Evolutionary conservation across 2,888 invertebrate species (phyloP).

Genomic region (Hipparchia sbordonii): DNA sequence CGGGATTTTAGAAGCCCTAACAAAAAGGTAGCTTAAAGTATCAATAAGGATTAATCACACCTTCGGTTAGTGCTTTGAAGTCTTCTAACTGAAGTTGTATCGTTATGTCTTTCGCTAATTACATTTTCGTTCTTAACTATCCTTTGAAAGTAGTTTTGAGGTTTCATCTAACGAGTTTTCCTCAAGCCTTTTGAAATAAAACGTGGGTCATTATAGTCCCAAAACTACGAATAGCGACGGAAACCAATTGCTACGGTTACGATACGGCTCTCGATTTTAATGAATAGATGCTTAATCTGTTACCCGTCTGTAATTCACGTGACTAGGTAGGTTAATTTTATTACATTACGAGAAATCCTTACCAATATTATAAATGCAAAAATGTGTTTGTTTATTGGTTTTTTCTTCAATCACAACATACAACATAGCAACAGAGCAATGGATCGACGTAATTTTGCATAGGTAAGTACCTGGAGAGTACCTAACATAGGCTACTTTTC

Average conservation of each 20-base stretch:
- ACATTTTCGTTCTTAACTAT: background rate
- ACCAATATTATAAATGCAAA: too few species aligned
- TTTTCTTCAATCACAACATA: too few species aligned
- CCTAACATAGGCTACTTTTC: too few species aligned
- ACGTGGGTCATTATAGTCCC: background rate
- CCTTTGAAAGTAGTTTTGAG: slow-evolving; percentile 1
- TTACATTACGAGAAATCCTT: too few species aligned
- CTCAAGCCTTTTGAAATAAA: background rate
- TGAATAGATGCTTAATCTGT: background rate
- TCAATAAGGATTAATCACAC: too few species aligned
- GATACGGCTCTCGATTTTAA: background rate
- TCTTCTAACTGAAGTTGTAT: background rate
- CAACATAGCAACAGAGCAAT: too few species aligned
- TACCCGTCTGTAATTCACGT: background rate
- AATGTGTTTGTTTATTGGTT: too few species aligned
- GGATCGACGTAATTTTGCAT: too few species aligned
- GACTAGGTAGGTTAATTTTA: background rate
- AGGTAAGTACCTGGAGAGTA: too few species aligned
- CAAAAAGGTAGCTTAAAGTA: too few species aligned
- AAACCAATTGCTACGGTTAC: background rate
- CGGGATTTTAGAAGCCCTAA: too few species aligned
- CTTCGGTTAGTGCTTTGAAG: background rate
- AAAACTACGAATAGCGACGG: slow-evolving; percentile 8
- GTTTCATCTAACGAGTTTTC: slow-evolving; percentile 9
- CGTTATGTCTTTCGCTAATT: background rate